These are phyloP conservation scores for Sanderia malayensis DNA, from an alignment of 30 jellyfish, hydroid and myxozoan species.

Conservation along the genomic window DNA sequence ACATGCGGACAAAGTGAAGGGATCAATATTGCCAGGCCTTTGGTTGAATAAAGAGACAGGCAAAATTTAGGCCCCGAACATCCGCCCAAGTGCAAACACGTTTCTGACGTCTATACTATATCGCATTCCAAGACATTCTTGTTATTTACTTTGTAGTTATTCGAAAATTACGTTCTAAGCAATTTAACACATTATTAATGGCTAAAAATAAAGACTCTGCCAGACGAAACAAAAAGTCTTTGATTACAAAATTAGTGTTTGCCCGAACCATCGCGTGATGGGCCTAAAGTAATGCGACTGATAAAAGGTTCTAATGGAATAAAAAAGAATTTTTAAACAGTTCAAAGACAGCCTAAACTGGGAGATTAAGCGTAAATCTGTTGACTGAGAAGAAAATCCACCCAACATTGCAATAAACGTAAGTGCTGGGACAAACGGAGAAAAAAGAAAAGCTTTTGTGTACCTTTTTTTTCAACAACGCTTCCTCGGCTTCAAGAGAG, in stretches of 20 bases:
- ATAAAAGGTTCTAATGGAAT: neutral
- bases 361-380: constrained; percentile 2
- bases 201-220: no score
- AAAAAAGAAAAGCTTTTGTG: neutral
- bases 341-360: neutral
- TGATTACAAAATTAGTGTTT: neutral
- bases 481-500: constrained; percentile 69
- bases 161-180: neutral
- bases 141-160: neutral
- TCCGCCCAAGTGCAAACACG: constrained; percentile 11
- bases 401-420: neutral
- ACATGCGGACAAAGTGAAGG: neutral
- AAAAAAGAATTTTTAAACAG: neutral
- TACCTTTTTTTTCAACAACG: constrained; percentile 63
- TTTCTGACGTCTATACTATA: neutral
- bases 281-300: neutral
- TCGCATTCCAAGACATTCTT: neutral
- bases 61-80: neutral
- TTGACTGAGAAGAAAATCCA: constrained; percentile 6
- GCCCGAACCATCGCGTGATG: neutral
- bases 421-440: constrained; percentile 6
- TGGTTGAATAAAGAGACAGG: no score
- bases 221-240: no score
- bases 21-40: neutral
- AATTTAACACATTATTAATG: constrained; percentile 1